Conservation (phyloP, 1,140 invertebrate species). For the Heliconius himera region DNA sequence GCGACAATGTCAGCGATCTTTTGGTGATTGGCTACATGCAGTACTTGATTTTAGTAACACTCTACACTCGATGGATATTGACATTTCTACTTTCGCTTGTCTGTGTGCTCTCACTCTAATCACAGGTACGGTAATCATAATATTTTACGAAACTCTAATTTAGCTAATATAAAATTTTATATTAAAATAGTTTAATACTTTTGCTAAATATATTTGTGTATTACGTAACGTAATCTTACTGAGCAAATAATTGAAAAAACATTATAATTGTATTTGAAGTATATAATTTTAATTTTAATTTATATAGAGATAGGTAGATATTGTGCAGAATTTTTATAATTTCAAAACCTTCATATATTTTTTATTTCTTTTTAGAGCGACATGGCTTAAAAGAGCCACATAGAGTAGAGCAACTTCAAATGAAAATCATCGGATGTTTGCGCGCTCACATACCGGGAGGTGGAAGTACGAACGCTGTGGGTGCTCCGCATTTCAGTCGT, state of each 20-base stretch:
- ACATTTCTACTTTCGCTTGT: constrained; percentile 97
- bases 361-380: constrained; percentile 85
- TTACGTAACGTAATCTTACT: no score
- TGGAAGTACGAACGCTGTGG: constrained; percentile 92
- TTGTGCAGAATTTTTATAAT: background rate
- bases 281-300: no score
- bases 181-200: background rate
- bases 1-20: constrained; percentile 93
- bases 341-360: background rate
- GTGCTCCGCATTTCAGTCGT: constrained; percentile 95
- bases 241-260: no score
- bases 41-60: constrained; percentile 96
- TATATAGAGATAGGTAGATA: no score
- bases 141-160: constrained; percentile 1
- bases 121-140: constrained; percentile 88
- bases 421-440: constrained; percentile 96
- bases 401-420: constrained; percentile 95
- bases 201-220: background rate
- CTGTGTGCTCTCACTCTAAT: constrained; percentile 96
- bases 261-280: no score
- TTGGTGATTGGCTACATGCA: constrained; percentile 96
- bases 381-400: constrained; percentile 96
- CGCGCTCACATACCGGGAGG: constrained; percentile 96
- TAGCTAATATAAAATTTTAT: background rate
- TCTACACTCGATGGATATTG: constrained; percentile 94